phyloP scores from a whole-genome alignment of 64 coral and sea anemone genomes.

The Actinia equina region DNA sequence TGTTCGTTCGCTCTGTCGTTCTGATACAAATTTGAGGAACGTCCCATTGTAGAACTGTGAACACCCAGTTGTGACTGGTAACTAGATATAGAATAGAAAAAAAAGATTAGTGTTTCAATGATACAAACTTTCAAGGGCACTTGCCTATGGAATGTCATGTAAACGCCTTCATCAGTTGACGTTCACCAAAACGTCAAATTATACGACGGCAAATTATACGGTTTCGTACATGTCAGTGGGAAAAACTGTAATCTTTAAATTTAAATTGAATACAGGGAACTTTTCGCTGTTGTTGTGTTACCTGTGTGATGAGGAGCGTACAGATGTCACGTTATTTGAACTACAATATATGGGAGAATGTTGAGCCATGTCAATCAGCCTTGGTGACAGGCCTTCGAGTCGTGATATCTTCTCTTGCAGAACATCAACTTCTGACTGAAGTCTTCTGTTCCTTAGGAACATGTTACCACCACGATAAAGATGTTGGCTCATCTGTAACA shows the following conservation, averaged over 20 bases:
- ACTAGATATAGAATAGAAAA: neutral
- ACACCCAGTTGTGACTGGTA: neutral
- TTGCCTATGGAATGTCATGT: too few species aligned
- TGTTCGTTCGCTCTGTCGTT: neutral
- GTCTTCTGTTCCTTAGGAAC: neutral
- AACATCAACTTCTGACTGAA: conserved; percentile 5
- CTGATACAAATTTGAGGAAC: neutral
- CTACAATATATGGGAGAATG: neutral
- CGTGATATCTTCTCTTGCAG: conserved; percentile 18
- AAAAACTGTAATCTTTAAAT: too few species aligned
- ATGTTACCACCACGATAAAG: neutral
- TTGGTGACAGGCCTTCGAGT: conserved; percentile 11
- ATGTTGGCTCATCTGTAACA: neutral
- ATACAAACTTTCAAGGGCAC: too few species aligned
- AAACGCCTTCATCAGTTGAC: too few species aligned
- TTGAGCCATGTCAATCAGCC: conserved; percentile 12
- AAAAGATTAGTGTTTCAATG: neutral
- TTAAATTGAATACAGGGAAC: neutral
- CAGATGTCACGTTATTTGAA: neutral
- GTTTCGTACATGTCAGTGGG: too few species aligned
- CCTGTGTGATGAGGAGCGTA: neutral
- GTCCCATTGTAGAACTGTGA: neutral
- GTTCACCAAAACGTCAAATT: too few species aligned
- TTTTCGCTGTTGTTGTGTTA: neutral
- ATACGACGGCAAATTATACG: too few species aligned